Evolutionary conservation across 2,797 vertebrate genomes (phyloP), one percentile per base, ranked within the genome.

Genomic region (Acridotheres tristis): DNA sequence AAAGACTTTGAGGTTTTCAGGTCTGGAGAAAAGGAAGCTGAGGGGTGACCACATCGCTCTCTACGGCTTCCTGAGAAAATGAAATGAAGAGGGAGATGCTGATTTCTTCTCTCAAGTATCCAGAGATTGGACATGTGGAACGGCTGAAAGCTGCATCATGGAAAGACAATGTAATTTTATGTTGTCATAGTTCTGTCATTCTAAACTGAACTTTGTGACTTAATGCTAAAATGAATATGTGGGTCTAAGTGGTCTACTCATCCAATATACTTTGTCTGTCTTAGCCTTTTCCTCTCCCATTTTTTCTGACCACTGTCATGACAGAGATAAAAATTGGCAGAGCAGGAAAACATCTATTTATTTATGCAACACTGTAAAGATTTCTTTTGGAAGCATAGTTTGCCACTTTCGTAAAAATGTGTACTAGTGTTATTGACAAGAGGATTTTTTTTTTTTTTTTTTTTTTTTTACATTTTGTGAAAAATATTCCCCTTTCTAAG

Each of bases 11-110:
- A 4, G 2, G 0, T 47, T 67, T 20, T 67, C 48, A 53, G 4
- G 8, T 67, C 16, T 53, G 32, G 23, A 38, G 48, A 53, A 76
- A 75, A 61, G 36, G n/a, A 62, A 8, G 6, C 11, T 67, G 18
- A 76, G 32, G 6, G 4, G 10, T 0, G 1, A 34, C 15, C 8
- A 15, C 5, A 25, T 58, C 17, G 9, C 7, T 73, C 25, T 48
- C 32, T 50, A 7, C 9, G 40, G 9, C 5, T 58, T 43, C 40
- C 15, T 51, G n/a, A 75, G 53, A 12, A 83, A 21, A 6, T 10
- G 6, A 55, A 55, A 22, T 36, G 1, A 34, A 65, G 26, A 58
- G 13, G 32, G 29, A 45, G 16, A 4, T n/a, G 18, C 13, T 59
- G 23, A 68, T 38, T 16, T 81, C 26, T 73, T 65, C 17, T 68